A percentile compares a stretch with the other conserved stretches of the same genome.
Conservation (phyloP, 35 echinoderm and acorn worm species). For the Chiridota heheva region DNA sequence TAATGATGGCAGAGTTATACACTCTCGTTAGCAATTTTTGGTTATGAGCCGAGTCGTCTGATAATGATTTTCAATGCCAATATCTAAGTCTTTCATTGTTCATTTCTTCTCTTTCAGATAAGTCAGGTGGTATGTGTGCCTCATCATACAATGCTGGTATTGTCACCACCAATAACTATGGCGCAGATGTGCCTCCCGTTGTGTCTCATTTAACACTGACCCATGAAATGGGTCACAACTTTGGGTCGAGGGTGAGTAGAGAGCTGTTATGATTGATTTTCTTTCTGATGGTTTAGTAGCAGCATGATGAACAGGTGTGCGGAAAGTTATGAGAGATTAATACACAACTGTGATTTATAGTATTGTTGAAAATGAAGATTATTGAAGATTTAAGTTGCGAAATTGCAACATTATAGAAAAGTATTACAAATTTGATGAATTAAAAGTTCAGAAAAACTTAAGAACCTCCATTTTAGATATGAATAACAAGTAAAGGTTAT, state of each 20-base stretch:
- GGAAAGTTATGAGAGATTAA: background rate
- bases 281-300: no score
- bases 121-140: constrained; percentile 65
- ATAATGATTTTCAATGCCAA: no score
- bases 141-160: constrained; percentile 79
- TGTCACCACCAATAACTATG: constrained; percentile 92
- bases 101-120: constrained; percentile 3
- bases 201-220: constrained; percentile 89
- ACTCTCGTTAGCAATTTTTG: no score
- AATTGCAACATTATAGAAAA: background rate
- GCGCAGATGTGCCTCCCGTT: constrained; percentile 61
- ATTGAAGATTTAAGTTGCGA: background rate
- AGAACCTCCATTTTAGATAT: no score
- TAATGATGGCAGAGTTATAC: no score
- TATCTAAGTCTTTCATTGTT: background rate
- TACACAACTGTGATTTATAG: background rate
- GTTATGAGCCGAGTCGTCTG: no score
- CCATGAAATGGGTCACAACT: constrained; percentile 94
- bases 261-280: background rate
- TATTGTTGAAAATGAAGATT: background rate
- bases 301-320: background rate
- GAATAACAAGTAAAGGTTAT: no score
- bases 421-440: background rate
- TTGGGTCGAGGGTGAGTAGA: constrained; percentile 89
- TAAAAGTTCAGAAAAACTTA: no score